Evolutionary conservation across 2,888 invertebrate species (phyloP), one percentile per base, ranked within the genome.

Genomic region (Hyalella azteca): DNA sequence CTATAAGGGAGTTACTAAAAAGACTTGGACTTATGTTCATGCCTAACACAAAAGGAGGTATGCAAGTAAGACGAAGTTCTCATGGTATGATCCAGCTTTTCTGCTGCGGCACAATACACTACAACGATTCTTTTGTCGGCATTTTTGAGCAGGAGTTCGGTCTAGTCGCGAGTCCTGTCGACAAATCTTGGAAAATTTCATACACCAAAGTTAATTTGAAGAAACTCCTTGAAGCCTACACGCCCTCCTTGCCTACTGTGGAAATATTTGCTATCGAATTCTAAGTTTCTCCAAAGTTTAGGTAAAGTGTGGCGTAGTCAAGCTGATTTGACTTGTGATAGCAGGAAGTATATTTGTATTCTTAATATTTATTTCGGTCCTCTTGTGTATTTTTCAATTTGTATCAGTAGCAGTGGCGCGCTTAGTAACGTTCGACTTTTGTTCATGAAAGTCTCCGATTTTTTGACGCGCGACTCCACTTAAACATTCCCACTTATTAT

Each of bases 61-160:
- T 75, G n/a, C 79, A 79, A 32, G 79, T 78, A 7, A 40, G 40
- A 15, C 76, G 77, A 50, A 73, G 73, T n/a, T 22, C 41, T 9
- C 76, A 81, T 50, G 83, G 81, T 19, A 39, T 81, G 48, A 40
- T 83, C 19, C 80, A 77, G 48, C 32, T 83, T 29, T 50, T 49
- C 4, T 80, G 77, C 32, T 79, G 81, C 59, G 83, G 83, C 5
- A 81, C 81, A 5, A 45, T 83, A 7, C 80, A 80, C 39, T 59
- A 78, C 26, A 45, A 60, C 2, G 40, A 80, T 19, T 40, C 77
- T 3, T 80, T 81, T 36, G 75, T 81, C n/a, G 83, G 83, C 0
- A 77, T 81, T 26, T 83, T 81, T 75, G 83, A 83, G 40, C 81
- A 83, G 54, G 83, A 83, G 60, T 80, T 80, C 79, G 83, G 83